Evolutionary conservation across 2,888 invertebrate genomes (phyloP).

Genomic region (Machimus rusticus): DNA sequence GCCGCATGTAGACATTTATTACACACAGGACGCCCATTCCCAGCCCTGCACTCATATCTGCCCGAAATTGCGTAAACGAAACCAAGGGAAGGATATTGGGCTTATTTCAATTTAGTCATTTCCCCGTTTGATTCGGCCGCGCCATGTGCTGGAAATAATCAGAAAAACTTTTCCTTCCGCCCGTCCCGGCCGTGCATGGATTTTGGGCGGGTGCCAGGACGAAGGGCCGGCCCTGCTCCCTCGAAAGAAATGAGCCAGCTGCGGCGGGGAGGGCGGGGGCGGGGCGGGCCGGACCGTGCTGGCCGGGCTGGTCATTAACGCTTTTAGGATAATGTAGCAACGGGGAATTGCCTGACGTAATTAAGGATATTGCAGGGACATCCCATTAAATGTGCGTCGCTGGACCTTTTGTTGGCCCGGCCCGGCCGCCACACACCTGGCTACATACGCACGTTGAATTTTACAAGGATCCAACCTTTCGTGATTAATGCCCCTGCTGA

Average conservation of each 20-base stretch:
- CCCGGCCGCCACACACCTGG: not conserved
- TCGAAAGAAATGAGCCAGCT: not conserved
- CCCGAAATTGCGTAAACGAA: conserved; percentile 3
- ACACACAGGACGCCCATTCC: conserved; percentile 13
- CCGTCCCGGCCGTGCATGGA: not conserved
- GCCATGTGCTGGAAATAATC: conserved; percentile 36
- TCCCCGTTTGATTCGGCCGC: conserved; percentile 27
- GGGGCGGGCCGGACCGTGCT: no score
- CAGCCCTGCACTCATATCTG: conserved; percentile 6
- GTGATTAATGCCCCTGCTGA: conserved; percentile 34
- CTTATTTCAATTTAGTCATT: conserved; percentile 39
- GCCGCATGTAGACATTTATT: conserved; percentile 32
- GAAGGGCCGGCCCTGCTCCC: not conserved
- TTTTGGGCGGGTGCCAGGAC: not conserved
- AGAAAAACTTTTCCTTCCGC: conserved; percentile 38
- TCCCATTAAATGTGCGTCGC: conserved; percentile 11
- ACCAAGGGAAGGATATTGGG: conserved; percentile 27
- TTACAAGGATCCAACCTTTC: conserved; percentile 20
- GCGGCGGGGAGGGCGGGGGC: not conserved
- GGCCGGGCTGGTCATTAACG: conserved; percentile 21
- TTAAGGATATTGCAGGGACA: conserved; percentile 30
- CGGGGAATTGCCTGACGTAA: conserved; percentile 21
- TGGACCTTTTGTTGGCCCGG: conserved; percentile 4
- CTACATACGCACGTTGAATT: conserved; percentile 10
- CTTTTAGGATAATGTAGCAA: conserved; percentile 37